These are phyloP conservation scores for Lycodopsis pacificus DNA, from an alignment of 2,797 vertebrate species.

Conservation along the genomic window DNA sequence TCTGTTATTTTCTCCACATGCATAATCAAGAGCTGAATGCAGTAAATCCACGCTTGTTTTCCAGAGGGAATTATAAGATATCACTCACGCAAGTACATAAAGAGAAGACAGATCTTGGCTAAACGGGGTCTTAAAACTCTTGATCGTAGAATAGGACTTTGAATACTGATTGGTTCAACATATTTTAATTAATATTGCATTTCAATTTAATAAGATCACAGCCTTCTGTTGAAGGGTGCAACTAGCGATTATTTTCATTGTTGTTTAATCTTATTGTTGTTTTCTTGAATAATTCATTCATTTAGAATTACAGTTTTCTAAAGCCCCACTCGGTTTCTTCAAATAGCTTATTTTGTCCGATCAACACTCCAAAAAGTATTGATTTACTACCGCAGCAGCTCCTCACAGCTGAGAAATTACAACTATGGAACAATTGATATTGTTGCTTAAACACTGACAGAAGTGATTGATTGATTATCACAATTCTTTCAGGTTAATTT, in stretches of 20 bases:
- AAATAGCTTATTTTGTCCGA: neutral
- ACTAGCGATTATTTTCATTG: neutral
- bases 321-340: neutral
- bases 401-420: neutral
- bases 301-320: neutral
- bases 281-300: neutral
- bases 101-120: neutral
- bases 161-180: neutral
- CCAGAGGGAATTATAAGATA: neutral
- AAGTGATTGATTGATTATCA: neutral
- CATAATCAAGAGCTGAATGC: slow-evolving; percentile 10
- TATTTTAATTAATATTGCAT: neutral
- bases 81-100: neutral
- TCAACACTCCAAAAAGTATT: neutral
- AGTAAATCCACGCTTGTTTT: slow-evolving; percentile 1
- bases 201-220: neutral
- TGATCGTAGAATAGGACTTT: neutral
- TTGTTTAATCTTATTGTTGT: neutral
- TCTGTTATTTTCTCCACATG: slow-evolving; percentile 26
- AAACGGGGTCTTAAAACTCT: neutral
- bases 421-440: neutral
- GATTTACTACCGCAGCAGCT: neutral
- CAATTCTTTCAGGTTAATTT: neutral
- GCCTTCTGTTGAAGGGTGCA: neutral
- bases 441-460: neutral